Evolutionary conservation across 2,888 invertebrate genomes (phyloP).

Genomic region (Drosophila tripunctata): DNA sequence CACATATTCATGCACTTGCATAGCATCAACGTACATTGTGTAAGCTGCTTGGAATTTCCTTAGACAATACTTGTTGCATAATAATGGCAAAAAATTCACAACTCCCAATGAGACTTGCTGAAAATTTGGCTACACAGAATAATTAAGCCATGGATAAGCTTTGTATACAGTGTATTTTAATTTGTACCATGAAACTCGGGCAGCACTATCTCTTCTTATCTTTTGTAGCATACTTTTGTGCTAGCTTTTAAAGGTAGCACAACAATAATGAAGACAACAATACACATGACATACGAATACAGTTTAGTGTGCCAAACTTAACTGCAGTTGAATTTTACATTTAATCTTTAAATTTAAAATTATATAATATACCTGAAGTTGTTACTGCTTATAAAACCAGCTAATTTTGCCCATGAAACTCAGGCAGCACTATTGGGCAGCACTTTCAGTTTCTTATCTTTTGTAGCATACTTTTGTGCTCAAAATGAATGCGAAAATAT

Average conservation of each 20-base stretch:
- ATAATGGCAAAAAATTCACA: conserved; percentile 39
- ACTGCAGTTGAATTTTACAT: too few species aligned
- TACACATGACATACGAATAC: background rate
- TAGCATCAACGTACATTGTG: background rate
- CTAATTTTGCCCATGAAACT: too few species aligned
- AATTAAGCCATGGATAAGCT: background rate
- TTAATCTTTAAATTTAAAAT: too few species aligned
- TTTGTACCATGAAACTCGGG: too few species aligned
- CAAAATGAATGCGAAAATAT: too few species aligned
- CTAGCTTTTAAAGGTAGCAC: background rate
- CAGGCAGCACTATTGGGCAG: too few species aligned
- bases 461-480: conserved; percentile 28
- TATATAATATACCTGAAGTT: too few species aligned
- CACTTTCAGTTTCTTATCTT: too few species aligned
- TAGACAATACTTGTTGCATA: conserved; percentile 73
- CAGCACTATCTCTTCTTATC: too few species aligned
- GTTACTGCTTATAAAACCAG: too few species aligned
- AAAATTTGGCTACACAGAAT: conserved; percentile 6
- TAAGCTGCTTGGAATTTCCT: conserved; percentile 31
- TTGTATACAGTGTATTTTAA: too few species aligned
- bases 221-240: conserved; percentile 28
- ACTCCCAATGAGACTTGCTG: background rate
- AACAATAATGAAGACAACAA: background rate
- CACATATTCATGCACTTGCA: conserved; percentile 1
- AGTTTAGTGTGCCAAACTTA: too few species aligned